These are phyloP conservation scores for Peribatodes rhomboidaria DNA, from an alignment of 2,888 invertebrate genomes.

Conservation along the genomic window DNA sequence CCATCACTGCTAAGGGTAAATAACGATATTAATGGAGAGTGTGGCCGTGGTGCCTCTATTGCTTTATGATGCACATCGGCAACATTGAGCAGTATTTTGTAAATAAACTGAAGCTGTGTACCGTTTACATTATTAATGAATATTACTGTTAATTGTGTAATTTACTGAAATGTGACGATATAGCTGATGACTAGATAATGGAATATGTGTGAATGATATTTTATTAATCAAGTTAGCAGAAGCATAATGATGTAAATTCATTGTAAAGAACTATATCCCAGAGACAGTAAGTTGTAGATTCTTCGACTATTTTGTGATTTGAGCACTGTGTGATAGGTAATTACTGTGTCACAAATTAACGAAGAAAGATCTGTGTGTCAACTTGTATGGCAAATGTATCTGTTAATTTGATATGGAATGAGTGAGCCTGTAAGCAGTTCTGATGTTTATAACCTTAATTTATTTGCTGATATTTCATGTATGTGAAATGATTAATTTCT, in stretches of 20 bases:
- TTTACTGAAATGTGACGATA: constrained; percentile 65
- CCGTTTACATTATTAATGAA: constrained; percentile 57
- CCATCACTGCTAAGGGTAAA: constrained; percentile 82
- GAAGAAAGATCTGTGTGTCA: constrained; percentile 66
- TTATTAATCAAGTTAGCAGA: constrained; percentile 41
- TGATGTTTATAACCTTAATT: constrained; percentile 52
- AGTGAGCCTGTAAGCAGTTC: constrained; percentile 47
- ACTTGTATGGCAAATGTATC: constrained; percentile 60
- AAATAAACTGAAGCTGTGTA: constrained; percentile 73
- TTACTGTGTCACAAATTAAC: constrained; percentile 74
- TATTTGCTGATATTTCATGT: constrained; percentile 56
- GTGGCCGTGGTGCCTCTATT: constrained; percentile 53
- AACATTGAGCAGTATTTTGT: constrained; percentile 80
- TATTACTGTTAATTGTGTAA: constrained; percentile 66
- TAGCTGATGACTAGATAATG: constrained; percentile 68
- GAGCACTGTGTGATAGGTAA: constrained; percentile 57
- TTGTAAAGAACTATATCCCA: constrained; percentile 55
- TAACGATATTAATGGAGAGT: constrained; percentile 67
- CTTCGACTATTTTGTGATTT: constrained; percentile 62
- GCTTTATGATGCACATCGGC: constrained; percentile 66
- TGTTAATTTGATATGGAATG: constrained; percentile 50
- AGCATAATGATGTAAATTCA: constrained; percentile 67
- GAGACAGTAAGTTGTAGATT: constrained; percentile 49
- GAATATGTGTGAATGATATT: constrained; percentile 71
- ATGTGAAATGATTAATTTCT: constrained; percentile 58